Conservation (phyloP, 92 coral and sea anemone species). For the Plumapathes pennacea region DNA sequence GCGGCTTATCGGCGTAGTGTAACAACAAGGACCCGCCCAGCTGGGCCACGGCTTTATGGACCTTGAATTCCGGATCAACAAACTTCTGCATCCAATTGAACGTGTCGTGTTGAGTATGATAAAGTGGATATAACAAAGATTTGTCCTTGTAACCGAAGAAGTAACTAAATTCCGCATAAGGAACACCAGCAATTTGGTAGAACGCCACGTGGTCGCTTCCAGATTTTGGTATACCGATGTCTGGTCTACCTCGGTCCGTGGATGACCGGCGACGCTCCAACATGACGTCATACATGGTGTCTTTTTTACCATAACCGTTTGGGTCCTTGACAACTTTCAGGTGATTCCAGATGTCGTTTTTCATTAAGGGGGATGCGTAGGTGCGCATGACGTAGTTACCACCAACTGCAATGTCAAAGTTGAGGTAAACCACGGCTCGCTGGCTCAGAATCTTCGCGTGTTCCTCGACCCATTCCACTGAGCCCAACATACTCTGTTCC, state of each 20-base stretch:
- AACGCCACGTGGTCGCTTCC: constrained; percentile 84
- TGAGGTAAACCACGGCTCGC: constrained; percentile 21
- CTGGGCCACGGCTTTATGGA: constrained; percentile 66
- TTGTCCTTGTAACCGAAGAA: constrained; percentile 47
- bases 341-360: background rate
- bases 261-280: constrained; percentile 22
- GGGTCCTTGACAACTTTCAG: constrained; percentile 53
- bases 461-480: constrained; percentile 36
- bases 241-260: constrained; percentile 26
- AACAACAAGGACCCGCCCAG: constrained; percentile 60
- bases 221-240: constrained; percentile 54
- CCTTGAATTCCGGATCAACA: constrained; percentile 76
- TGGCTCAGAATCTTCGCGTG: constrained; percentile 8
- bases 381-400: constrained; percentile 4
- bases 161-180: constrained; percentile 73
- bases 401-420: constrained; percentile 18
- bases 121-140: constrained; percentile 67
- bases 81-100: constrained; percentile 71
- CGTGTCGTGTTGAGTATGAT: constrained; percentile 95
- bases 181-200: constrained; percentile 79
- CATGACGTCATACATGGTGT: constrained; percentile 63
- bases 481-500: constrained; percentile 23
- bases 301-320: constrained; percentile 49
- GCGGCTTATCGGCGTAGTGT: constrained; percentile 66
- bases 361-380: constrained; percentile 1